These are phyloP conservation scores for Bubalus kerabau DNA, from an alignment of 2,113 vertebrate genomes.

Conservation along the genomic window DNA sequence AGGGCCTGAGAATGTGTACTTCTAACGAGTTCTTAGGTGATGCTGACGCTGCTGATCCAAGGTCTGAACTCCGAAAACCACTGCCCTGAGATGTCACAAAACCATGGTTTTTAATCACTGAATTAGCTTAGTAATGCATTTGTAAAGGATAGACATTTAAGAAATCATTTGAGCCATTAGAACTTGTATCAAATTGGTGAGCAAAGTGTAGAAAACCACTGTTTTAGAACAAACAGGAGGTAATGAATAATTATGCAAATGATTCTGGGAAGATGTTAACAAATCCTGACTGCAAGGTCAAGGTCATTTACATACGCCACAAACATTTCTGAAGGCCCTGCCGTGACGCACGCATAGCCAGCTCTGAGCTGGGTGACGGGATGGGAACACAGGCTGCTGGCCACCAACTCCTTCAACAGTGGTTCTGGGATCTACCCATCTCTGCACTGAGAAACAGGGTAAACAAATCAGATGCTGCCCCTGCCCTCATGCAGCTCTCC, in stretches of 20 bases:
- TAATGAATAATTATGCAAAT: background rate
- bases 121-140: background rate
- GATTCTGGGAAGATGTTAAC: background rate
- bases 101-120: background rate
- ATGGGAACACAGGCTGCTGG: background rate
- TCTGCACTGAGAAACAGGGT: background rate
- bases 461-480: background rate
- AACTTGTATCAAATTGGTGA: background rate
- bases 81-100: background rate
- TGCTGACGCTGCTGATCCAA: background rate
- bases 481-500: background rate
- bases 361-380: background rate
- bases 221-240: background rate
- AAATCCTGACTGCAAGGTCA: background rate
- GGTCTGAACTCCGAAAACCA: background rate
- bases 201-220: background rate
- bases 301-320: background rate
- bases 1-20: background rate
- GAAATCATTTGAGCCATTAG: background rate
- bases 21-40: background rate
- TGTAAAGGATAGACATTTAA: background rate
- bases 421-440: background rate
- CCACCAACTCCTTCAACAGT: background rate
- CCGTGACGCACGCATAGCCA: background rate
- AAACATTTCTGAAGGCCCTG: background rate